These are phyloP conservation scores for Tanypteryx hageni DNA, from an alignment of 2,888 invertebrate genomes.

Conservation along the genomic window DNA sequence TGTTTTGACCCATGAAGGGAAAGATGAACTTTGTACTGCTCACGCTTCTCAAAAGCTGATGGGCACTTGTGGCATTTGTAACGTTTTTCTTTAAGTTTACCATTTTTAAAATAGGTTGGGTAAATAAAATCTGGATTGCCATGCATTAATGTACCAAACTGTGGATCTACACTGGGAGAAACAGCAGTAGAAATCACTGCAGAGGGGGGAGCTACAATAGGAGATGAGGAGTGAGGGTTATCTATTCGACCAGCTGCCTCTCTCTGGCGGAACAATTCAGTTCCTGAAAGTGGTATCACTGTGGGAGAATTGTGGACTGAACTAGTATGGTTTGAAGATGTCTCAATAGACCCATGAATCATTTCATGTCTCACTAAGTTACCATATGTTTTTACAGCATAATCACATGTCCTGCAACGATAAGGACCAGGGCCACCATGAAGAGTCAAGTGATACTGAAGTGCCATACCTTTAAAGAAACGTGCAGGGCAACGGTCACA, in stretches of 20 bases:
- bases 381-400: slow-evolving; percentile 82
- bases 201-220: slow-evolving; percentile 68
- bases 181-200: slow-evolving; percentile 67
- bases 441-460: slow-evolving; percentile 83
- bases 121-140: slow-evolving; percentile 88
- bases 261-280: slow-evolving; percentile 82
- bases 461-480: slow-evolving; percentile 84
- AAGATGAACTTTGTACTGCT: slow-evolving; percentile 89
- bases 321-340: background rate
- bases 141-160: slow-evolving; percentile 83
- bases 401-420: slow-evolving; percentile 84
- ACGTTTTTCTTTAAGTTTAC: slow-evolving; percentile 84
- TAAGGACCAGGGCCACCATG: slow-evolving; percentile 82
- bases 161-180: slow-evolving; percentile 80
- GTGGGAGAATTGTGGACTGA: background rate
- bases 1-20: slow-evolving; percentile 90
- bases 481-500: slow-evolving; percentile 85
- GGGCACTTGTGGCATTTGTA: slow-evolving; percentile 92
- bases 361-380: slow-evolving; percentile 82
- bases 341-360: slow-evolving; percentile 77
- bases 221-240: slow-evolving; percentile 73
- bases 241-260: slow-evolving; percentile 75
- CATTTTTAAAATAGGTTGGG: slow-evolving; percentile 85
- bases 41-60: slow-evolving; percentile 90
- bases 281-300: slow-evolving; percentile 79